A percentile compares a stretch with the other conserved stretches of the same genome.
Conservation (phyloP, 2,888 invertebrate genomes). For the Lochmaea capreae region DNA sequence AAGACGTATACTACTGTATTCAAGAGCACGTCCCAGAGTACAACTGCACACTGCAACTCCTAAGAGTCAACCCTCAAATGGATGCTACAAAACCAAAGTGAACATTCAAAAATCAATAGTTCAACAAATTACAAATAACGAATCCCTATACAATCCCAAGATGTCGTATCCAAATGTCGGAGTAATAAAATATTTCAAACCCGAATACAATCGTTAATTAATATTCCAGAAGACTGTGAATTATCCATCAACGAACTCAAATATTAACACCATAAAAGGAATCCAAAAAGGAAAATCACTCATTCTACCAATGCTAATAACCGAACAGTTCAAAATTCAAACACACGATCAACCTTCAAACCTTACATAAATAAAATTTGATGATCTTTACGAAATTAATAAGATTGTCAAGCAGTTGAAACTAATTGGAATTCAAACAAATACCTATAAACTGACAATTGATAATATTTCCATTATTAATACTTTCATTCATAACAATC, state of each 20-base stretch:
- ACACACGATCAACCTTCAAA: neutral
- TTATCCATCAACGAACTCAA: neutral
- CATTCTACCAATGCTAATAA: neutral
- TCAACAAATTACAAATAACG: neutral
- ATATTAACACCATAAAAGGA: too few species aligned
- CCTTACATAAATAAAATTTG: neutral
- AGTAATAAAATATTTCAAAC: neutral
- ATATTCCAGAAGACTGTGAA: constrained; percentile 8
- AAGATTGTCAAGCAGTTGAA: neutral
- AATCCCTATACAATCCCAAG: neutral
- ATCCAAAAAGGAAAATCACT: too few species aligned
- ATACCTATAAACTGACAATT: too few species aligned
- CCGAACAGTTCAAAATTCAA: neutral
- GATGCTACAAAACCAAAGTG: too few species aligned
- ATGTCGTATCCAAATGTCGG: neutral
- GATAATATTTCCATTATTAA: too few species aligned
- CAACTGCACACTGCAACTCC: too few species aligned
- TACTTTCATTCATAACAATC: too few species aligned
- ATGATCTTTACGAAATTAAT: neutral
- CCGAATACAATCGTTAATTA: neutral
- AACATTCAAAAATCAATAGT: too few species aligned
- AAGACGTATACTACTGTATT: too few species aligned
- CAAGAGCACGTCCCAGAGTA: too few species aligned
- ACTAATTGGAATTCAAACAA: neutral
- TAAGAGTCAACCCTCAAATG: too few species aligned